These are phyloP conservation scores for Thera britannica DNA, from an alignment of 2,888 invertebrate species.

Conservation along the genomic window DNA sequence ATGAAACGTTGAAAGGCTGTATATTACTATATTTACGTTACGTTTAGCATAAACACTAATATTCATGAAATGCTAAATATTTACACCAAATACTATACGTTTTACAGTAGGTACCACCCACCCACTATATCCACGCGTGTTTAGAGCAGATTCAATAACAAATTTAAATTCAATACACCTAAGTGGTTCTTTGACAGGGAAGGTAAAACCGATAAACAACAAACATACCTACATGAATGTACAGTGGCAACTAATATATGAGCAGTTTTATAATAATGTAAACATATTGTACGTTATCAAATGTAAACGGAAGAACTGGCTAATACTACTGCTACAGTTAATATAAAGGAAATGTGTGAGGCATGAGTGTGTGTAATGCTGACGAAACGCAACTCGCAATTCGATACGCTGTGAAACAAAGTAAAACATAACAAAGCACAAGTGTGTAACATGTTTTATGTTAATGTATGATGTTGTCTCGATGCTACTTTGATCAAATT, in stretches of 20 bases:
- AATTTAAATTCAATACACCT: background rate
- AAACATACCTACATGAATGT: background rate
- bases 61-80: slow-evolving; percentile 14
- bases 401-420: slow-evolving; percentile 20
- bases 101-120: slow-evolving; percentile 1
- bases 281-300: slow-evolving; percentile 36
- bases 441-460: background rate
- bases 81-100: slow-evolving; percentile 9
- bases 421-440: slow-evolving; percentile 3
- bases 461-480: background rate
- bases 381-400: slow-evolving; percentile 18
- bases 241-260: slow-evolving; percentile 7
- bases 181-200: slow-evolving; percentile 19
- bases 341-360: slow-evolving; percentile 29
- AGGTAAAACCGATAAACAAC: slow-evolving; percentile 13
- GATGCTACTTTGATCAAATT: background rate
- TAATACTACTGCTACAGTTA: slow-evolving; percentile 27
- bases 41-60: slow-evolving; percentile 13
- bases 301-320: slow-evolving; percentile 36
- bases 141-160: slow-evolving; percentile 16
- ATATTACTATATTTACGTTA: slow-evolving; percentile 8
- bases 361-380: slow-evolving; percentile 18
- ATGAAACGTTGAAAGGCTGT: slow-evolving; percentile 10
- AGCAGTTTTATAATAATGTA: slow-evolving; percentile 20
- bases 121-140: background rate